Evolutionary conservation across 2,888 invertebrate species (phyloP), one percentile per base, ranked within the genome.

Genomic region (Rhopalosiphum nymphaeae): DNA sequence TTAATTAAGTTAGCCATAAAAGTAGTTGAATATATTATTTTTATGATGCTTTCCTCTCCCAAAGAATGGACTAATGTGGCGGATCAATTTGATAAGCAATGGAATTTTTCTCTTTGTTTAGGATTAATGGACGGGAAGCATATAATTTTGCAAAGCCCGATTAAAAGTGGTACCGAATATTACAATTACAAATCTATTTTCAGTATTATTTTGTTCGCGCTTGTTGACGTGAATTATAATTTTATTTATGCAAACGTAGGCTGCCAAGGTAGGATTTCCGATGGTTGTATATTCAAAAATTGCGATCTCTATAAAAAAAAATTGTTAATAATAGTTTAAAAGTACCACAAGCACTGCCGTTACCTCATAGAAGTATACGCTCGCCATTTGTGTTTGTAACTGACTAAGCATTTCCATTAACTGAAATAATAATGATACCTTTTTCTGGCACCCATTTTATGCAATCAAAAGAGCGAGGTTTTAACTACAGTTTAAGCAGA

Each of bases 401-500:
- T 84, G 84, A 84, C n/a, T 5, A 84, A 84, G 84, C 84, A 78
- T 78, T 84, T 16, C 42, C 84, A 84, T 42, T 84, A 36, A 42
- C 36, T 21, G 36, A 84, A 21, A 5, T n/a, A 21, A 84, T 84
- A 36, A 84, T 84, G 36, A 84, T 13, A 84, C 36, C 84, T 42
- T 84, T 84, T 84, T 84, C 84, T 42, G 84, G 42, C 21, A 84
- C 7, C 5, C 42, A 84, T 42, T 7, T 5, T n/a, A 84, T 16
- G 42, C 13, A 21, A 25, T 25, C 21, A 42, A 84, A 84, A 42
- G 84, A 84, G 42, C 36, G 84, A 42, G 3, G 42, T 16, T 42
- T 84, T 84, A 89, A 89, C n/a, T 89, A 86, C 42, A 16, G 44
- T 85, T 10, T 44, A 85, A 85, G 85, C 25, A 85, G 44, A 85